These are phyloP conservation scores for Terebella lapidaria DNA, from an alignment of 2,888 invertebrate species.

Conservation along the genomic window DNA sequence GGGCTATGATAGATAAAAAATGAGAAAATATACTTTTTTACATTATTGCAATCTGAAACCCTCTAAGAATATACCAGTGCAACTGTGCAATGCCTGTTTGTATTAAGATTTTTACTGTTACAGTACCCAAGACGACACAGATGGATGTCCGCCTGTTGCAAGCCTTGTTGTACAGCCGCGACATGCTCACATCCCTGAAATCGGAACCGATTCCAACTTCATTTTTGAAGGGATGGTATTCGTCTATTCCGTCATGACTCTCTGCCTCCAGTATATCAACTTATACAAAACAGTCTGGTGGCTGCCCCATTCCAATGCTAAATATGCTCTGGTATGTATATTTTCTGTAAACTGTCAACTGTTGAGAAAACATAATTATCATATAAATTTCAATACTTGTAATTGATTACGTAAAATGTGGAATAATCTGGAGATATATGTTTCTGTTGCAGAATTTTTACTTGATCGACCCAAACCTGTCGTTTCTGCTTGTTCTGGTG, in stretches of 20 bases:
- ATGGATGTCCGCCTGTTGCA: neutral
- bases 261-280: slow-evolving; percentile 84
- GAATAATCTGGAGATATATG: neutral
- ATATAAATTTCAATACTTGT: neutral
- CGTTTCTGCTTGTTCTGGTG: slow-evolving; percentile 76
- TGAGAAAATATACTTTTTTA: too few relatives aligned
- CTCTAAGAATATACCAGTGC: too few relatives aligned
- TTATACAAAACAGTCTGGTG: slow-evolving; percentile 96
- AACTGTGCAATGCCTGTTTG: too few relatives aligned
- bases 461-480: slow-evolving; percentile 81
- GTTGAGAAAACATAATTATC: neutral
- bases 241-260: slow-evolving; percentile 71
- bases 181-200: slow-evolving; percentile 50
- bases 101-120: too few relatives aligned
- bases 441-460: slow-evolving; percentile 22
- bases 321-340: slow-evolving; percentile 73
- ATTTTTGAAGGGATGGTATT: slow-evolving; percentile 82
- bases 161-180: slow-evolving; percentile 29
- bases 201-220: slow-evolving; percentile 72
- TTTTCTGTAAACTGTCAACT: neutral
- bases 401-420: neutral
- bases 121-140: neutral
- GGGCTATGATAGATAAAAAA: too few relatives aligned
- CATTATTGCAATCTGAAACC: too few relatives aligned
- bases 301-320: slow-evolving; percentile 86